Percentiles rank a stretch among this genome's conserved stretches.
Conservation (phyloP, 2,888 invertebrate species). For the Pomacea canaliculata region DNA sequence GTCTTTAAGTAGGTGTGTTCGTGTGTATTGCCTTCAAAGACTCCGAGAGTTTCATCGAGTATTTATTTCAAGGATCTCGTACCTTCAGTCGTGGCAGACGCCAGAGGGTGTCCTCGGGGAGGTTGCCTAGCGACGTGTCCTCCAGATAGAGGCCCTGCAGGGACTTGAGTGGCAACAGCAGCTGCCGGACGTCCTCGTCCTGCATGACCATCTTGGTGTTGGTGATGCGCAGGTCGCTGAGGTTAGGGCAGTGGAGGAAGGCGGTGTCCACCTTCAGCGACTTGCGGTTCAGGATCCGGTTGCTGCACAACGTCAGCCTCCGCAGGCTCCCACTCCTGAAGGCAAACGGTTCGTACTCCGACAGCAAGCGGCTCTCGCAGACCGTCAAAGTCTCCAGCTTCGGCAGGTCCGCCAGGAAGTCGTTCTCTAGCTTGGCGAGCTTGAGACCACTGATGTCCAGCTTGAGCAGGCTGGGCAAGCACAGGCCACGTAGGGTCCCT, state of each 20-base stretch:
- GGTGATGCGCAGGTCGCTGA: neutral
- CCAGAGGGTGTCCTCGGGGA: conserved; percentile 11
- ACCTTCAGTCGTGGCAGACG: conserved; percentile 15
- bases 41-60: too few species aligned
- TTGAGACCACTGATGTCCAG: conserved; percentile 15
- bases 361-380: neutral
- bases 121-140: neutral
- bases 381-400: neutral
- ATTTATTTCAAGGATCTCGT: neutral
- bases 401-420: conserved; percentile 20
- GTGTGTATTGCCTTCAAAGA: too few species aligned
- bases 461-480: conserved; percentile 1
- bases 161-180: conserved; percentile 7
- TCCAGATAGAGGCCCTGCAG: neutral
- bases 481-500: neutral
- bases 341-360: neutral
- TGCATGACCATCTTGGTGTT: conserved; percentile 12
- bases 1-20: too few species aligned
- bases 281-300: neutral
- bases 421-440: neutral
- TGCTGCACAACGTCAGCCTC: neutral
- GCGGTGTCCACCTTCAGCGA: neutral
- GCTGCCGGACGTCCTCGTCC: neutral
- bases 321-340: conserved; percentile 12
- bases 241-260: conserved; percentile 12